Evolutionary conservation across 2,797 vertebrate genomes (phyloP).

Genomic region (Cyclura pinguis): DNA sequence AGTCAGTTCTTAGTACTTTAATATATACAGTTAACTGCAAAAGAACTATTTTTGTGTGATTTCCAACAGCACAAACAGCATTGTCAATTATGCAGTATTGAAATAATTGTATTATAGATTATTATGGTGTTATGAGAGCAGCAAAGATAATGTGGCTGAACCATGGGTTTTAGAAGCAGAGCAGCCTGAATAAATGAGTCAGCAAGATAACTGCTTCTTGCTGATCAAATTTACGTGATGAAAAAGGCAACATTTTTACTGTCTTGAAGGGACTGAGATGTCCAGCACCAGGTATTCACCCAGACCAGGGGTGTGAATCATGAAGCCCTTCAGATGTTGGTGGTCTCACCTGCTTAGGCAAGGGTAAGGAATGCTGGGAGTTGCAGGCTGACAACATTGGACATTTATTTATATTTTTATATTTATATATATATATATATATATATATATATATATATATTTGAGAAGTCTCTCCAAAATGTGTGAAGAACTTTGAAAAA

Average conservation of each 20-base stretch:
- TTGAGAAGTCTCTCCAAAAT: background rate
- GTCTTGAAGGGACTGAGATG: background rate
- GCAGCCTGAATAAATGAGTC: background rate
- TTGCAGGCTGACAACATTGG: too few species aligned
- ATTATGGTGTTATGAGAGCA: background rate
- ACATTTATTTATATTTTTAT: background rate
- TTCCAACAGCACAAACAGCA: background rate
- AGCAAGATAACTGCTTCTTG: background rate
- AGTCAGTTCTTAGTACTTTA: conserved; percentile 22
- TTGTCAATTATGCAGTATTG: background rate
- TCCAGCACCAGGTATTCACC: background rate
- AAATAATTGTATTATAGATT: background rate
- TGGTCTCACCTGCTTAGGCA: background rate
- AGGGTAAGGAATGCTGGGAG: too few species aligned
- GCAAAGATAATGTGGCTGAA: background rate
- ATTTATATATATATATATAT: background rate
- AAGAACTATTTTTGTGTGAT: background rate
- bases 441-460: background rate
- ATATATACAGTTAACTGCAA: conserved; percentile 12
- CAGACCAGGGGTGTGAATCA: background rate
- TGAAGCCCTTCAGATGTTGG: background rate
- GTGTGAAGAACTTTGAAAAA: background rate
- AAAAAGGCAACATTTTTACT: background rate
- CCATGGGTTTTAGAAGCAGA: background rate
- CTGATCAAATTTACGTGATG: background rate